phyloP scores from a whole-genome alignment of 2,888 invertebrate genomes.

The Lycophotia porphyrea region DNA sequence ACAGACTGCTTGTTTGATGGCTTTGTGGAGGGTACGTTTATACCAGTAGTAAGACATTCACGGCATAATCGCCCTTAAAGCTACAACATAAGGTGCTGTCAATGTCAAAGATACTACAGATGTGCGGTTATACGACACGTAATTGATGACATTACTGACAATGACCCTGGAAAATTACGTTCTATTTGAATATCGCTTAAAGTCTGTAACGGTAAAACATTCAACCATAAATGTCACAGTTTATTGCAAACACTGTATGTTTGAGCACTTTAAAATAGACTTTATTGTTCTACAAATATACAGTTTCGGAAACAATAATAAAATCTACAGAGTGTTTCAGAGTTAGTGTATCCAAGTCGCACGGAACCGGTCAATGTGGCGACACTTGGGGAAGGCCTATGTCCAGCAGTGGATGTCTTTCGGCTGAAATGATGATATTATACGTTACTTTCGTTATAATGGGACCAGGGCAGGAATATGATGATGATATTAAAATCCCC shows the following conservation, averaged over 20 bases:
- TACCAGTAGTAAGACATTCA: neutral
- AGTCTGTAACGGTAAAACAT: neutral
- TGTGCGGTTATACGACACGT: neutral
- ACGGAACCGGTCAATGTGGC: too few relatives aligned
- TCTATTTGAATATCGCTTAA: slow-evolving; percentile 7
- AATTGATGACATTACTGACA: neutral
- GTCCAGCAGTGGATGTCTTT: too few relatives aligned
- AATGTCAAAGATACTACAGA: neutral
- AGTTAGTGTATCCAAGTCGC: neutral
- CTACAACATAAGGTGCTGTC: neutral
- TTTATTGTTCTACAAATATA: neutral
- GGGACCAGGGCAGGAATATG: too few relatives aligned
- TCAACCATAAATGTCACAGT: slow-evolving; percentile 1
- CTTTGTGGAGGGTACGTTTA: neutral
- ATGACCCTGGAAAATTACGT: neutral
- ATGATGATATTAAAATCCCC: too few relatives aligned
- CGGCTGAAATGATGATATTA: too few relatives aligned
- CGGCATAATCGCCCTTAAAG: neutral
- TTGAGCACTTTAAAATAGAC: slow-evolving; percentile 8
- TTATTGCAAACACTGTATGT: neutral
- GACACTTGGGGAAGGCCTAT: too few relatives aligned
- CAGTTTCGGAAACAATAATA: neutral
- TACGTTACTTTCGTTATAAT: too few relatives aligned
- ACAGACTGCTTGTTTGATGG: neutral
- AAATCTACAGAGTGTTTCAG: neutral